Evolutionary conservation across 2,113 vertebrate species (phyloP), one percentile per base, ranked within the genome.

Genomic region (Oceanodroma tethys): DNA sequence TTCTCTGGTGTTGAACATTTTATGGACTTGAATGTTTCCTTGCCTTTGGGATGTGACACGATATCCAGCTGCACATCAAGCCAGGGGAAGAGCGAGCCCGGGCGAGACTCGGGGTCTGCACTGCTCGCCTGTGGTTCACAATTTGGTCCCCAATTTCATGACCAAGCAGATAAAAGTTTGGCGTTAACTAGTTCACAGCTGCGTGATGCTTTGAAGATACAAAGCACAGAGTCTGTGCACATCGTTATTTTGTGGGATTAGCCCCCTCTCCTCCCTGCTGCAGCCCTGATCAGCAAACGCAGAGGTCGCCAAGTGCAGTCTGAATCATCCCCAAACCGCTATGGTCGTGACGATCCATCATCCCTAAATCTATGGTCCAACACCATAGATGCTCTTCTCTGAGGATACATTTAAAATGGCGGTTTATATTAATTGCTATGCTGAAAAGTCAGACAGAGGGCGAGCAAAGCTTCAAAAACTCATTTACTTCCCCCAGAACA

Each of bases 261-360:
- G 26, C 13, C 40, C 58, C 68, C 26, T 50, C 73, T 47, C 38
- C 16, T 76, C 79, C 88, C 78, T 15, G 29, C 60, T 18, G 8
- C 70, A 67, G 32, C 74, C 66, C 70, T 38, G 21, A 29, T 9
- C 58, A 84, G 36, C 38, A 63, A 74, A 93, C 2, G 5, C n/a
- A 38, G 66, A 82, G 40, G 38, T 1, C 53, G 66, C 53, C 71
- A 56, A 84, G 25, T 2, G 14, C 50, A 16, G 30, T 9, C 32
- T 19, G 26, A 60, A 56, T 13, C 93, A 60, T 18, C 70, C 56
- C 50, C 58, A 55, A 65, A 50, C 11, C 7, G 25, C 43, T 38
- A 16, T 0, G 4, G 81, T 18, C 0, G 0, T 58, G 42, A n/a
- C 13, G 9, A 74, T 48, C 93, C 75, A 74, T 48, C 83, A 58